Evolutionary conservation across 2,113 vertebrate species (phyloP), one percentile per base, ranked within the genome.

Genomic region (Puntigrus tetrazona): DNA sequence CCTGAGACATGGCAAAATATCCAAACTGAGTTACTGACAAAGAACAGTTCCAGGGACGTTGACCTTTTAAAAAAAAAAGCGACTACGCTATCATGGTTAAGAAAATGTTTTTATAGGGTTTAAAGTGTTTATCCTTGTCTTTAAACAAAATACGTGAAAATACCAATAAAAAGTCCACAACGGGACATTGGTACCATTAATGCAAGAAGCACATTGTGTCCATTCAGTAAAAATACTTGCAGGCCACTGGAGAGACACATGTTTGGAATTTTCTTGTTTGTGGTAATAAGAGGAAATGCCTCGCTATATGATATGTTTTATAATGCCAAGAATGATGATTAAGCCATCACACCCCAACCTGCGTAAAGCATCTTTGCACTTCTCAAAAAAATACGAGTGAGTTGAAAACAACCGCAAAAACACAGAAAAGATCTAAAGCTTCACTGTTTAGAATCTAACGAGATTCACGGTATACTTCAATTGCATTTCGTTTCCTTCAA

Each of bases 81-180:
- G 74, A 73, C 57, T 52, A 34, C 83, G 88, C 88, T 88, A 85
- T 87, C 85, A 67, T 25, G 57, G 85, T 86, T 87, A 88, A 84
- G 85, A 77, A 88, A 89, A 86, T 86, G 83, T 77, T 90, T n/a
- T 74, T 84, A 91, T 76, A 84, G 89, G 85, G 87, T 85, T 65
- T 83, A 75, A 70, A 59, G 55, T 78, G 55, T 86, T 85, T 83
- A 82, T 84, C 59, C 69, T 81, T 45, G 25, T 41, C 59, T 81
- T 87, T 81, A 90, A 89, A 89, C 82, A 88, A 83, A 88, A 78
- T 78, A 82, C 88, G 67, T 82, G 81, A 84, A 86, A 86, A 87
- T 82, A 86, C 84, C 65, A 65, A 47, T 52, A 84, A 84, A 85
- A 10, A 86, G 87, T 76, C 31, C 70, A 79, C 20, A 79, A 82